Evolutionary conservation across 2,888 invertebrate species (phyloP), one percentile per base, ranked within the genome.

Genomic region (Pterostichus madidus): DNA sequence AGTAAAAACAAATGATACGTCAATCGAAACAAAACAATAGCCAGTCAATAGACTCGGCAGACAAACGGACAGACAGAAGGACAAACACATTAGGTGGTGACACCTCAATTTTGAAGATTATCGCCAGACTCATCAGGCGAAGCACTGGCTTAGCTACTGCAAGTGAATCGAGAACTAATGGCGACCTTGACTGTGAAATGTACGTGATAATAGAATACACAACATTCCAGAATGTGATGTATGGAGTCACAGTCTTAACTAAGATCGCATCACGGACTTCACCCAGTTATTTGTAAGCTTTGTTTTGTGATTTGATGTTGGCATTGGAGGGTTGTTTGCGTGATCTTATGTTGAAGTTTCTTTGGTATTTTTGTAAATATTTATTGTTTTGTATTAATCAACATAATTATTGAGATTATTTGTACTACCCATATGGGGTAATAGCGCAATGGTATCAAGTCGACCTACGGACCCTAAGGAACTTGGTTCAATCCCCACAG

Each of bases 111-210:
- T 59, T 35, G 59, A 24, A 59, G 73, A 80, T 56, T 73, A 79
- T 68, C 68, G 56, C 56, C 75, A 81, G 75, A 75, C 81, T 61
- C 80, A 80, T 80, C 80, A 80, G 7, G 52, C 44, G 44, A 1
- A 64, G 59, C 44, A 44, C 17, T 64, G 52, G 52, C 35, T 77
- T 39, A 32, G 44, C 53, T 56, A 56, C 56, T 77, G 52, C 77
- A 77, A 79, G 24, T 79, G 44, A 46, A 46, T 64, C 39, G 68
- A 64, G 49, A 83, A 77, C 71, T 76, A 83, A 83, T 83, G 68
- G 53, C 77, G 77, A 68, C 83, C 83, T 83, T 83, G 83, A 77
- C 83, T 83, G 83, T 83, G 83, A 83, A 76, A 35, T 31, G 83
- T 64, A 76, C 83, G 77, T 77, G 83, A 83, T 83, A 77, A 83